Base-by-base conservation (phyloP, 1,140 invertebrate genomes). In the Drosophila fuyamai region DNA sequence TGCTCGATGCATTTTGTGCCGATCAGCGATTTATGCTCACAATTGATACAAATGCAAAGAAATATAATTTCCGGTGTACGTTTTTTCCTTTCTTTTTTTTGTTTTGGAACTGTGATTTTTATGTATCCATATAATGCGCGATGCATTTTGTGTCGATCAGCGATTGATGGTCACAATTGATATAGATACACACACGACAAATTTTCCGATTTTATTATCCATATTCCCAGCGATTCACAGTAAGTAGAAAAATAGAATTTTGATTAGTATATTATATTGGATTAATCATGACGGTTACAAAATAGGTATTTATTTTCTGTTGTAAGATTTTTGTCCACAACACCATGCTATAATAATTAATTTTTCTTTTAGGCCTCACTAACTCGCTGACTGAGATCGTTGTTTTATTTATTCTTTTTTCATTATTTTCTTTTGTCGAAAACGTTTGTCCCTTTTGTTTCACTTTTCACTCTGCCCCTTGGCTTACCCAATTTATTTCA, bases 381-480 rank as follows among this genome's bases (percentile, higher is more conserved):
- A 41, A 41, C 40, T 41, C 38, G n/a, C 40, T 41, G 40, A 14
- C 40, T 41, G 40, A 41, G 40, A 41, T 41, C 40, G 40, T 14
- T 41, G 40, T 41, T 40, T 40, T 41, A 12, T 41, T 41, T 41
- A 5, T 23, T 10, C 12, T n/a, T 41, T 41, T 41, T 41, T 14
- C 40, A 14, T 41, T 41, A 6, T 23, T 23, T 41, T 41, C 38
- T 13, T 13, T 40, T 40, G 12, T 40, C 38, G 2, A 40, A 40
- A n/a, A 40, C 12, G 12, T 41, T 41, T 41, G 40, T n/a, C n/a
- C 40, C 38, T 40, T 40, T 41, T 41, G n/a, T 41, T 41, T 14
- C 7, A 41, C 40, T 14, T 41, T 14, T 41, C 40, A 41, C 40
- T 41, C n/a, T 41, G 23, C 23, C 23, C 23, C 23, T 23, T 23